Evolutionary conservation across 2,797 vertebrate genomes (phyloP), one percentile per base, ranked within the genome.

Genomic region (Corythornis leucogaster): DNA sequence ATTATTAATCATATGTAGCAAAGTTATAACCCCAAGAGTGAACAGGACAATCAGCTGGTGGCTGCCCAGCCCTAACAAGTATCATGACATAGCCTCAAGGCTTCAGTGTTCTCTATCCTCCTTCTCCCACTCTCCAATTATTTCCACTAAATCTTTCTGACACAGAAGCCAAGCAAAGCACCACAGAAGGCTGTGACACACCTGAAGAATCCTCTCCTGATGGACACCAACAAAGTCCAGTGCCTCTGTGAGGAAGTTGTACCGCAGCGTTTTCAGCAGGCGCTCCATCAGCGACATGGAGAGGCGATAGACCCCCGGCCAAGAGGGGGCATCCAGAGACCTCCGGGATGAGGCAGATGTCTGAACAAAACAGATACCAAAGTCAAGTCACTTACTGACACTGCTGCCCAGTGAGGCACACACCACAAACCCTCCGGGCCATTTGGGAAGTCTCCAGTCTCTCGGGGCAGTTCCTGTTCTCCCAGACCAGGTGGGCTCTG

Each of bases 151-250:
- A 62, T 7, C 31, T 12, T 63, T 45, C 33, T 8, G 1, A 69
- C 42, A 50, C n/a, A 70, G 31, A 71, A 85, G 53, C 26, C 43
- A 80, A 69, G 25, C 0, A 1, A 80, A 40, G 19, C 40, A 71
- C 8, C 54, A 11, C 42, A 26, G 71, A 30, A 45, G 22, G 3
- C 16, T 0, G 21, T 62, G 73, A 51, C 84, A 12, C 30, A 99
- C 99, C 98, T 99, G 99, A n/a, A 99, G 97, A 75, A 99, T 99
- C 75, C 99, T 98, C 77, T 99, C 99, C 51, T 99, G 99, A 92
- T 99, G 99, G 26, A 99, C 99, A 15, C 99, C 99, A 1, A 99
- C 97, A 4, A 99, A 99, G 97, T 99, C 99, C 85, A 99, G 96
- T 0, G 99, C 99, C 80, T 99, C 99, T 0, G 99, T 99, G 85